Percentiles rank a stretch among this genome's conserved stretches.
Evolutionary conservation across 1,140 invertebrate genomes (phyloP).

Genomic region (Drepana arcuata): DNA sequence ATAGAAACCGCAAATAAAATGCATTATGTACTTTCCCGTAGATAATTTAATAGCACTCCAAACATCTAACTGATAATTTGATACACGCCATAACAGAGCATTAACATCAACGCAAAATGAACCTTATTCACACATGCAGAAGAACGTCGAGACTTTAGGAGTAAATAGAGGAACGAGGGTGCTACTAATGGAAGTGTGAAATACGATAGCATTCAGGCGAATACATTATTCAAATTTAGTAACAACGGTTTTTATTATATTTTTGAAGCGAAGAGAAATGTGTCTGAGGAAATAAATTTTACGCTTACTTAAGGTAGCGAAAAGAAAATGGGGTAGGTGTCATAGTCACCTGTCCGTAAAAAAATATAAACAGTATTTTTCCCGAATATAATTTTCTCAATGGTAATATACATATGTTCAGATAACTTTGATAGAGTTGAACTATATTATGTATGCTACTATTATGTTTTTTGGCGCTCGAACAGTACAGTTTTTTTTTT

Average conservation of each 20-base stretch:
- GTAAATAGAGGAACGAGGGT: conserved; percentile 14
- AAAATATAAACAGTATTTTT: too few relatives aligned
- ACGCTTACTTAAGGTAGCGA: too few relatives aligned
- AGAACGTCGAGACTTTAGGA: conserved; percentile 10
- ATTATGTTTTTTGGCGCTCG: too few relatives aligned
- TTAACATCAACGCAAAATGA: conserved; percentile 4
- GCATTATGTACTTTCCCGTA: conserved; percentile 15
- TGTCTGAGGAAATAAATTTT: conserved; percentile 8
- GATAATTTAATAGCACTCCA: conserved; percentile 10
- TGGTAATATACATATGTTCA: too few relatives aligned
- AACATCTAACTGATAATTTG: conserved; percentile 17
- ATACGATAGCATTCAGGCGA: conserved; percentile 40
- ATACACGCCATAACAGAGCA: conserved; percentile 8
- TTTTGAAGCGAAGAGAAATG: conserved; percentile 19
- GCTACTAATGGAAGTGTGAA: conserved; percentile 45
- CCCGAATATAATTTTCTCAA: too few relatives aligned
- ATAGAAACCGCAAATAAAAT: conserved; percentile 16
- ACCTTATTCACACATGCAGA: conserved; percentile 8
- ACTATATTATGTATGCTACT: too few relatives aligned
- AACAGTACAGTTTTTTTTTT: too few relatives aligned
- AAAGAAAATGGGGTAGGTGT: too few relatives aligned
- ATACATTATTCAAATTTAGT: conserved; percentile 50
- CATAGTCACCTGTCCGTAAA: too few relatives aligned
- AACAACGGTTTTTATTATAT: conserved; percentile 35
- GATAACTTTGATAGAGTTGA: too few relatives aligned